Evolutionary conservation across 2,888 invertebrate genomes (phyloP), one percentile per base, ranked within the genome.

Genomic region (Dusona sp.): DNA sequence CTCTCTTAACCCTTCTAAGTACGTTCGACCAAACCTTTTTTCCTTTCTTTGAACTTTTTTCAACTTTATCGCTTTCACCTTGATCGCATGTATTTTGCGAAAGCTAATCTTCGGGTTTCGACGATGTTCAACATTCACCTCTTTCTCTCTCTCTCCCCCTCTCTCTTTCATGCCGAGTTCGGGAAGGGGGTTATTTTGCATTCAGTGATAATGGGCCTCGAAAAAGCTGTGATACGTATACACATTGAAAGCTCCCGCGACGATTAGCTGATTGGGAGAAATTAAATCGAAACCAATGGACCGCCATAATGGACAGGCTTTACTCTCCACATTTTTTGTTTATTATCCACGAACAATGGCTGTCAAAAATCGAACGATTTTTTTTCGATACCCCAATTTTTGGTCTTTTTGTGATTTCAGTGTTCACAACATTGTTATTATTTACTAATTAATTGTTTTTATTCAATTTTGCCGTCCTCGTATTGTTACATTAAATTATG

Each of bases 21-120:
- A 33, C 73, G 54, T 73, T 72, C 42, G 19, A 67, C 42, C 42
- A 45, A 36, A 68, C 16, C 36, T n/a, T 42, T 25, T 22, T 3
- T 45, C 16, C 57, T 1, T 36, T 67, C 38, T 38, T 67, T 38
- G 2, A 25, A 11, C 9, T 42, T 45, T 75, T 38, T 57, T 73
- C 33, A 25, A 38, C 19, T 38, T 64, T 38, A 51, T 74, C 25
- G 51, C 29, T 70, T 70, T 70, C 45, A 38, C 33, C 81, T 87
- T 84, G 80, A 82, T 86, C 84, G 86, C 87, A 80, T 84, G 82
- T 81, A 83, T n/a, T 83, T 84, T 8, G 86, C 87, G 72, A 73
- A 36, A 88, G 89, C 91, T 92, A 92, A 92, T 92, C 92, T 92
- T 90, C 88, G 89, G 88, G 83, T 88, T 87, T 89, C 86, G 87